Evolutionary conservation across 2,797 vertebrate species (phyloP).

Genomic region (Perodicticus potto): DNA sequence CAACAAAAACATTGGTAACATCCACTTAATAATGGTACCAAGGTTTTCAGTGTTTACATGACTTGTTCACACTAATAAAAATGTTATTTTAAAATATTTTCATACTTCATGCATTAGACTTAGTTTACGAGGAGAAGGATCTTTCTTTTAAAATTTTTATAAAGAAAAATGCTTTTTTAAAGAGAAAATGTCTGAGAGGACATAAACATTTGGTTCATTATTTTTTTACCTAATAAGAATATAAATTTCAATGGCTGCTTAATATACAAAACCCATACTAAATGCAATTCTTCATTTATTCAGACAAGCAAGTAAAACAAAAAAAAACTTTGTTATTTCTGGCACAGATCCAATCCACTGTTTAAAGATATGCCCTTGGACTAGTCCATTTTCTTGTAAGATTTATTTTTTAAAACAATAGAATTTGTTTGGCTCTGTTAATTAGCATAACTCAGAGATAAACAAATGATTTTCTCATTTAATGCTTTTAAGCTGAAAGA

Average conservation of each 20-base stretch:
- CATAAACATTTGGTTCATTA: conserved; percentile 48
- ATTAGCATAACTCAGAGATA: conserved; percentile 55
- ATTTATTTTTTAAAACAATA: conserved; percentile 65
- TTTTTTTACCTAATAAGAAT: conserved; percentile 70
- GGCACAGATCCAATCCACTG: conserved; percentile 16
- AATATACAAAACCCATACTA: conserved; percentile 63
- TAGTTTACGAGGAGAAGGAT: conserved; percentile 54
- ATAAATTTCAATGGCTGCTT: conserved; percentile 68
- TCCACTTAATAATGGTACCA: conserved; percentile 58
- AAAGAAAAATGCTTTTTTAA: conserved; percentile 58
- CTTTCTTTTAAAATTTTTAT: conserved; percentile 58
- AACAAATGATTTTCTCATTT: conserved; percentile 63
- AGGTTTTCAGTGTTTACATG: conserved; percentile 54
- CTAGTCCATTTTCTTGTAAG: conserved; percentile 44
- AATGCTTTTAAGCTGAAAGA: conserved; percentile 48
- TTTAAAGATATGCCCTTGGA: conserved; percentile 47
- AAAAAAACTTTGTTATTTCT: conserved; percentile 20
- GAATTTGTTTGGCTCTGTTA: conserved; percentile 64
- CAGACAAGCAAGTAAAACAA: conserved; percentile 55
- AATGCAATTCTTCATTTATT: conserved; percentile 55
- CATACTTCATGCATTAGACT: conserved; percentile 63
- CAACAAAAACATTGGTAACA: conserved; percentile 58
- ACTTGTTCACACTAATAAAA: conserved; percentile 69
- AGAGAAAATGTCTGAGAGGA: conserved; percentile 66
- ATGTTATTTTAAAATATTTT: conserved; percentile 73